Evolutionary conservation across 1,140 invertebrate species (phyloP).

Genomic region (Saccostrea glomerata): DNA sequence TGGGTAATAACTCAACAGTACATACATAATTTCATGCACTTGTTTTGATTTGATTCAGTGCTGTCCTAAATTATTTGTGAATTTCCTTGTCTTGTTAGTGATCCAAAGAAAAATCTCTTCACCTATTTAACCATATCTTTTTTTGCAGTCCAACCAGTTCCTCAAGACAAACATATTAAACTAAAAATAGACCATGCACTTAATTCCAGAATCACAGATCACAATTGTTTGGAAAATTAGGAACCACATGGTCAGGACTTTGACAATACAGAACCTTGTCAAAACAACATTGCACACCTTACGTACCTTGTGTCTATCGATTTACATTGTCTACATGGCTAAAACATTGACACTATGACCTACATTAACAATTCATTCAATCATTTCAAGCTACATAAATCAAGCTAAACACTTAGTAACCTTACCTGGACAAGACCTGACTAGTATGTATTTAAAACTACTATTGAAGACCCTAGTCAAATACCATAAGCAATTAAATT

Average conservation of each 20-base stretch:
- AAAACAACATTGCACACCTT: not conserved
- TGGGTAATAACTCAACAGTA: too few relatives aligned
- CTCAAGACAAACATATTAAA: too few relatives aligned
- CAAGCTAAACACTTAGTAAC: not conserved
- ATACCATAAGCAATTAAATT: too few relatives aligned
- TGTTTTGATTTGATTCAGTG: too few relatives aligned
- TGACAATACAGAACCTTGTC: not conserved
- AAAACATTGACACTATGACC: not conserved
- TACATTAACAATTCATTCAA: conserved; percentile 28
- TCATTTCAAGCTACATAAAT: conserved; percentile 20
- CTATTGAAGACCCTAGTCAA: not conserved
- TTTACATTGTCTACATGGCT: not conserved
- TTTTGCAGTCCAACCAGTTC: too few relatives aligned
- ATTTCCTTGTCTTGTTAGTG: too few relatives aligned
- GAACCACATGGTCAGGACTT: not conserved
- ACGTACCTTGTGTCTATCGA: not conserved
- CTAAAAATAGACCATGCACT: not conserved
- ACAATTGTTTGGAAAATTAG: not conserved
- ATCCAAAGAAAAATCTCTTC: too few relatives aligned
- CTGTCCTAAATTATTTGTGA: too few relatives aligned
- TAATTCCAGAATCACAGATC: not conserved
- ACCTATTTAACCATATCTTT: too few relatives aligned
- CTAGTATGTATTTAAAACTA: conserved; percentile 15
- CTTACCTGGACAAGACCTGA: not conserved
- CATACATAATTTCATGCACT: too few relatives aligned